Percentiles rank a stretch among this genome's conserved stretches.
Conservation (phyloP, 1,140 invertebrate genomes). For the Caenorhabditis tropicalis region DNA sequence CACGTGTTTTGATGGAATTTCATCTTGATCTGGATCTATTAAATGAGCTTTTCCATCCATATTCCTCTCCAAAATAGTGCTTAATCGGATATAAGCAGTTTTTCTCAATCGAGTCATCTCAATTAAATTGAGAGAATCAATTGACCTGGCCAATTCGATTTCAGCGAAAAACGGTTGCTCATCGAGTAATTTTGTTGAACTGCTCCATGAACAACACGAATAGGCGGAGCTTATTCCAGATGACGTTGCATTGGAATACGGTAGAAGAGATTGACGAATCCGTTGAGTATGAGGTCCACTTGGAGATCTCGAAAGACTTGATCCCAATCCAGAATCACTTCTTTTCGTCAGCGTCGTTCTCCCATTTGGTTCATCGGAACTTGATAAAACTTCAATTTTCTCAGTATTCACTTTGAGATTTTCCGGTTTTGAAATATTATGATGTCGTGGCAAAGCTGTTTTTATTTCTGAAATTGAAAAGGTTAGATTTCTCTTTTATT, state of each 20-base stretch:
- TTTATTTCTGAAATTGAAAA: not conserved
- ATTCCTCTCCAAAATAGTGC: not conserved
- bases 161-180: slow-evolving; percentile 18
- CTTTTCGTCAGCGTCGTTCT: slow-evolving; percentile 28
- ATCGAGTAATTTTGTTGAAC: not conserved
- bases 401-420: slow-evolving; percentile 44
- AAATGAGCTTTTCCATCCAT: not conserved
- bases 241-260: slow-evolving; percentile 38
- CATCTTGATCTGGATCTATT: slow-evolving; percentile 15
- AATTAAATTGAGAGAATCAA: slow-evolving; percentile 18
- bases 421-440: slow-evolving; percentile 21
- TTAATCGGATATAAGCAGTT: not conserved
- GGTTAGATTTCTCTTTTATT: too few species aligned
- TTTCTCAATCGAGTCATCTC: not conserved
- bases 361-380: slow-evolving; percentile 2
- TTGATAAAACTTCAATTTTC: not conserved
- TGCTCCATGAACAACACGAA: slow-evolving; percentile 14
- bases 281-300: slow-evolving; percentile 46
- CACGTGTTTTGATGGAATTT: slow-evolving; percentile 13
- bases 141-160: slow-evolving; percentile 23
- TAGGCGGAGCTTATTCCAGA: not conserved
- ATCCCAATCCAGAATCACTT: slow-evolving; percentile 51
- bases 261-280: slow-evolving; percentile 51
- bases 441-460: not conserved
- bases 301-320: slow-evolving; percentile 44